Evolutionary conservation across 2,888 invertebrate genomes (phyloP), one percentile per base, ranked within the genome.

Genomic region (Bhutanitis thaidina): DNA sequence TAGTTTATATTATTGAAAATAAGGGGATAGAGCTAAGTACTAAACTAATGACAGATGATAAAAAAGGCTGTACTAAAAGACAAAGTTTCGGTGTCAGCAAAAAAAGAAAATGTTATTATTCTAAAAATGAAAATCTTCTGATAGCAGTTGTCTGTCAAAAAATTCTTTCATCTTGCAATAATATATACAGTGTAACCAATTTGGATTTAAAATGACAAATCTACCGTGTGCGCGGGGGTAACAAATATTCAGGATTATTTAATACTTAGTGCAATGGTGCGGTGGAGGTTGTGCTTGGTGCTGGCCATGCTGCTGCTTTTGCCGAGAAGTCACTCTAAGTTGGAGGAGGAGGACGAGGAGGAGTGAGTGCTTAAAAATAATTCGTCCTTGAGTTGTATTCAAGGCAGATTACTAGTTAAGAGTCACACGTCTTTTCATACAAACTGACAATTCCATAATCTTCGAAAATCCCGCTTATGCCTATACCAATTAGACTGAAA

Each of bases 121-220:
- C 78, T 65, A 79, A 84, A 82, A 71, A 74, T 71, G 65, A 82
- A 86, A 72, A 65, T 64, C 47, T 66, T 55, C 62, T 74, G 71
- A 71, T 63, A 63, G 56, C 57, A 47, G 56, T 64, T 77, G 80
- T 81, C 85, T 80, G 54, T 62, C 62, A 65, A 65, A 72, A 74
- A 71, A 72, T 69, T 70, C 62, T 64, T 43, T 29, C 37, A 43
- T 38, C 41, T 8, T 29, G 15, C 14, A 27, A 39, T 56, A 49
- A 69, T 64, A 55, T 62, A 60, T 59, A 58, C 63, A 64, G 61
- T 59, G 61, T 59, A 59, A 60, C 51, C 58, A 56, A 71, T 80
- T 77, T 62, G 68, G 69, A 66, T 58, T 57, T 71, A 85, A 80
- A 79, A 87, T 87, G 87, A 76, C 69, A 86, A 86, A 86, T 80